Conservation (phyloP, 2,888 invertebrate genomes). For the Conomelus anceps region DNA sequence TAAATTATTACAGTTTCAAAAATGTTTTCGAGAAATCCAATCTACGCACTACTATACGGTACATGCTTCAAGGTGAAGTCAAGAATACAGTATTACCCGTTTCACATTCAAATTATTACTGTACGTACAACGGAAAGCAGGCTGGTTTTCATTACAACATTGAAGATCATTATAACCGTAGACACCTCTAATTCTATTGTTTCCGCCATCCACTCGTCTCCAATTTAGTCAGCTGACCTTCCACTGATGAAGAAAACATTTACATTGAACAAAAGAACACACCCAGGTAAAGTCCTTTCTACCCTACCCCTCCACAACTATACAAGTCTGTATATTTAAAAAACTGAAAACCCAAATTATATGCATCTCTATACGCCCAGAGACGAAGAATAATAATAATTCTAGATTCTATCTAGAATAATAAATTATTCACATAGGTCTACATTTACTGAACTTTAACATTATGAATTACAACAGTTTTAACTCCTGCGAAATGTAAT, state of each 20-base stretch:
- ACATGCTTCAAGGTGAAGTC: neutral
- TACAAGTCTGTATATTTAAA: neutral
- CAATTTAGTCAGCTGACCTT: neutral
- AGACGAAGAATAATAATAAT: neutral
- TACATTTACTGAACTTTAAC: no score
- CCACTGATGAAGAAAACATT: neutral
- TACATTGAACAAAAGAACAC: neutral
- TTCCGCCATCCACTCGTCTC: neutral
- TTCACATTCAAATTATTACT: neutral
- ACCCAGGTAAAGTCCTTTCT: neutral
- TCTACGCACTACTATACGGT: neutral
- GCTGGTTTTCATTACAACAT: neutral
- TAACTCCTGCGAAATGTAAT: no score
- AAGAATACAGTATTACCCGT: neutral
- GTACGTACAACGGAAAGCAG: neutral
- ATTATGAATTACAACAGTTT: no score
- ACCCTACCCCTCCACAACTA: no score
- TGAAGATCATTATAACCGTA: neutral
- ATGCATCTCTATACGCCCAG: neutral
- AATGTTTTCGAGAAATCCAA: neutral
- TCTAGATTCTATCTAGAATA: no score
- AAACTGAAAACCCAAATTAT: neutral
- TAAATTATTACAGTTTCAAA: neutral
- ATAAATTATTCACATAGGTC: no score
- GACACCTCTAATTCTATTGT: neutral